These are phyloP conservation scores for Tarsius wallacei DNA, from an alignment of 2,797 vertebrate genomes.

Conservation along the genomic window DNA sequence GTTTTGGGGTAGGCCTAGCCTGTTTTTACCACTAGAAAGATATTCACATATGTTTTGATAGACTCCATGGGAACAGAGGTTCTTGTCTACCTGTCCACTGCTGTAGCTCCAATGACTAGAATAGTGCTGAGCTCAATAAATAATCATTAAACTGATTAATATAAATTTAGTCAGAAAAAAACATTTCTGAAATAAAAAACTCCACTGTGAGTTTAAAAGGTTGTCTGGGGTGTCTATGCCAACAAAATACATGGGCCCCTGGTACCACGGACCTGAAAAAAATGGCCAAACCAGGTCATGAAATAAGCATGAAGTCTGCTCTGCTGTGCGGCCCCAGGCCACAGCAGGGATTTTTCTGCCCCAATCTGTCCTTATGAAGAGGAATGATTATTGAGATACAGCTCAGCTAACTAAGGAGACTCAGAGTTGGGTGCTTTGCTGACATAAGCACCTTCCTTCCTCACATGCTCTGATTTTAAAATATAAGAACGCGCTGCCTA, in stretches of 20 bases:
- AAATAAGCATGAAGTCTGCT: background rate
- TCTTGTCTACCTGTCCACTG: slow-evolving; percentile 5
- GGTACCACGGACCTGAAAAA: background rate
- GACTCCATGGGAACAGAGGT: background rate
- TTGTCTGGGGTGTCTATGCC: background rate
- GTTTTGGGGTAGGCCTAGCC: background rate
- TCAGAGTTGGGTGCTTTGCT: background rate
- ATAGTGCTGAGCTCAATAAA: slow-evolving; percentile 45
- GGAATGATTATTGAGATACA: background rate
- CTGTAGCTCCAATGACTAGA: background rate
- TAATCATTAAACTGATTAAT: slow-evolving; percentile 23
- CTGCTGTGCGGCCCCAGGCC: background rate
- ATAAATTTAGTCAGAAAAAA: slow-evolving; percentile 53
- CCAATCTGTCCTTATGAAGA: background rate
- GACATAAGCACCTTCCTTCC: background rate
- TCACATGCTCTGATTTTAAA: slow-evolving; percentile 58
- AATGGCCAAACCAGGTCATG: background rate
- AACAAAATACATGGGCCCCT: slow-evolving; percentile 32
- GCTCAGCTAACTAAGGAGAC: background rate
- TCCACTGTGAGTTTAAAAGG: slow-evolving; percentile 29
- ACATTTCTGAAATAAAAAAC: slow-evolving; percentile 68
- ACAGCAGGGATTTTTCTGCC: background rate
- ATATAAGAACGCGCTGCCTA: slow-evolving; percentile 37
- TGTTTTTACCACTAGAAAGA: slow-evolving; percentile 46
- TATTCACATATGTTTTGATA: slow-evolving; percentile 37